These are phyloP conservation scores for Strongylocentrotus purpuratus DNA, from an alignment of 35 echinoderm and acorn worm genomes.

Conservation along the genomic window DNA sequence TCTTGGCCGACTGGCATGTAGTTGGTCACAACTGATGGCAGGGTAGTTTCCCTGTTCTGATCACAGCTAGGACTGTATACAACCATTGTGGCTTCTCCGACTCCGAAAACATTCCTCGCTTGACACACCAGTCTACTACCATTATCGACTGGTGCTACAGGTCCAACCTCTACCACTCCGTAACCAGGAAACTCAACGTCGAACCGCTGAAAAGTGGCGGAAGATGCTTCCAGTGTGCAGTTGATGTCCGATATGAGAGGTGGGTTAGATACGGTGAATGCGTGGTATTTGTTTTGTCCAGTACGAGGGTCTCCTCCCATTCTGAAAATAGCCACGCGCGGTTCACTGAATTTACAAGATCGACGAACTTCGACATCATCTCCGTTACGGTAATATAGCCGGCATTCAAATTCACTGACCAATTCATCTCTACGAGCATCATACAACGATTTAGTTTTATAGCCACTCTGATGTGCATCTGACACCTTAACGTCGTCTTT, in stretches of 20 bases:
- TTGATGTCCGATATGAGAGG: constrained; percentile 20
- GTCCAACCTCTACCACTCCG: background rate
- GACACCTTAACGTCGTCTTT: background rate
- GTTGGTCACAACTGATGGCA: constrained; percentile 23
- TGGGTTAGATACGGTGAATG: background rate
- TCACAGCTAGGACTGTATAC: constrained; percentile 9
- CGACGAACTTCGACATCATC: background rate
- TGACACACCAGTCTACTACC: background rate
- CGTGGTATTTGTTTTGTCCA: background rate
- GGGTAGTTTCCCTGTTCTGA: background rate
- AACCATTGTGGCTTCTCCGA: background rate
- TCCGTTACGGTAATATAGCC: background rate
- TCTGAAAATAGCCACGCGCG: background rate
- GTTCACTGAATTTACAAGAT: constrained; percentile 5
- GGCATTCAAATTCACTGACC: background rate
- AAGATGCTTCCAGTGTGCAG: background rate
- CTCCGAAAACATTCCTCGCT: constrained; percentile 7
- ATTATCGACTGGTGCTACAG: background rate
- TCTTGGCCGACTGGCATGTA: background rate
- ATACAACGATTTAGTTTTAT: background rate
- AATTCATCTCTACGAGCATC: background rate
- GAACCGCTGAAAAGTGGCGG: background rate
- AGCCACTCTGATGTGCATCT: background rate
- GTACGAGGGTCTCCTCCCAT: background rate
- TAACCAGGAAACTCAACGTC: constrained; percentile 8